Base-by-base conservation (phyloP, 2,797 vertebrate genomes). In the Sciurus carolinensis region DNA sequence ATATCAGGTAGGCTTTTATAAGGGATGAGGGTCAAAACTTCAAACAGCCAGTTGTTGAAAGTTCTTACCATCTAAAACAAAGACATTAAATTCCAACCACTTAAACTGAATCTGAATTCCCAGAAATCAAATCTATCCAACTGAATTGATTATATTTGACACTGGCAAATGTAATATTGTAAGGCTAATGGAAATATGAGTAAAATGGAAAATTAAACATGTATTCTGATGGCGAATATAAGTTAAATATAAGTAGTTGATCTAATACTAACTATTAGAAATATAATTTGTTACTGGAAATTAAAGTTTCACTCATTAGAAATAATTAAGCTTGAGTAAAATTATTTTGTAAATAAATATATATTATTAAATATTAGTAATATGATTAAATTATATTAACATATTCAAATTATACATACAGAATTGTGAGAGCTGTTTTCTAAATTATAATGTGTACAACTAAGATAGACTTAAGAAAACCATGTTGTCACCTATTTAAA, bases 131-230 rank as follows among this genome's bases (percentile, higher is more conserved):
- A 85, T 79, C 33, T 88, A 42, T 62, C 82, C 64, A 96, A 97
- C 81, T 26, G 89, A 88, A 87, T 86, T 57, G 18, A 96, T 96
- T 96, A 15, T 88, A 54, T 95, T 94, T 91, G n/a, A 67, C 75
- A 81, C 50, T 59, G 62, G 7, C 54, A 33, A 96, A 77, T 50
- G 30, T 73, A 96, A 95, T 69, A 67, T 9, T 94, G 57, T 69
- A 93, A 85, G 71, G 26, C 24, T 66, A 91, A 96, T 94, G 39
- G 50, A 76, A 94, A 73, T n/a, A 69, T 50, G 28, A 69, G 67
- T 77, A 52, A 94, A 88, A 95, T 87, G 10, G 26, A 79, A 96
- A 86, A 28, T 30, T 20, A 22, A 57, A 85, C 24, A 82, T 26
- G 24, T 73, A 67, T 22, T 1, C 5, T 90, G 50, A 69, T 7